A percentile compares a stretch with the other conserved stretches of the same genome.
These are phyloP conservation scores for Boloria euphrosyne DNA, from an alignment of 2,888 invertebrate species.

Conservation along the genomic window DNA sequence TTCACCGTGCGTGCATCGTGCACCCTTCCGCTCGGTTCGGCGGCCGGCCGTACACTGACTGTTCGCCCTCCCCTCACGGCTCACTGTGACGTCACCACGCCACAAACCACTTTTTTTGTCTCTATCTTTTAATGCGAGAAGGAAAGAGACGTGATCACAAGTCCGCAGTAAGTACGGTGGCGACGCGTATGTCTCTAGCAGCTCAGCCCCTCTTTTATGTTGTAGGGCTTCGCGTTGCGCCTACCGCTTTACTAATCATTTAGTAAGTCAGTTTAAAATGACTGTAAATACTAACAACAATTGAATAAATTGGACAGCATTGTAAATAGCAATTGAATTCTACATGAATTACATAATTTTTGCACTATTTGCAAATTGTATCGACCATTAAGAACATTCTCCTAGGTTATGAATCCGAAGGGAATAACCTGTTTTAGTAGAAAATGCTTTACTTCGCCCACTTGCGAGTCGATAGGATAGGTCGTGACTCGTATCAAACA, in stretches of 20 bases:
- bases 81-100: conserved; percentile 68
- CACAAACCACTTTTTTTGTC: conserved; percentile 40
- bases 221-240: conserved; percentile 50
- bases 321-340: not conserved
- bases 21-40: conserved; percentile 59
- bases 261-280: conserved; percentile 45
- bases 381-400: conserved; percentile 13
- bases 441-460: conserved; percentile 30
- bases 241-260: conserved; percentile 43
- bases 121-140: conserved; percentile 29
- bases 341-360: conserved; percentile 11
- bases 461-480: conserved; percentile 34
- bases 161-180: conserved; percentile 49
- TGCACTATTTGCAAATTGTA: conserved; percentile 5
- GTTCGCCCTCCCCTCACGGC: conserved; percentile 50
- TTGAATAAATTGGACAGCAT: conserved; percentile 28
- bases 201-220: conserved; percentile 47
- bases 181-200: conserved; percentile 46
- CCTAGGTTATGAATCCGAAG: conserved; percentile 24
- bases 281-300: conserved; percentile 29
- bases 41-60: conserved; percentile 71
- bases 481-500: conserved; percentile 37
- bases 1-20: conserved; percentile 74
- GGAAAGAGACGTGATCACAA: conserved; percentile 36
- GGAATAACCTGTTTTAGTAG: conserved; percentile 36